These are phyloP conservation scores for Nemoura dubitans DNA, from an alignment of 2,888 invertebrate genomes.

Conservation along the genomic window DNA sequence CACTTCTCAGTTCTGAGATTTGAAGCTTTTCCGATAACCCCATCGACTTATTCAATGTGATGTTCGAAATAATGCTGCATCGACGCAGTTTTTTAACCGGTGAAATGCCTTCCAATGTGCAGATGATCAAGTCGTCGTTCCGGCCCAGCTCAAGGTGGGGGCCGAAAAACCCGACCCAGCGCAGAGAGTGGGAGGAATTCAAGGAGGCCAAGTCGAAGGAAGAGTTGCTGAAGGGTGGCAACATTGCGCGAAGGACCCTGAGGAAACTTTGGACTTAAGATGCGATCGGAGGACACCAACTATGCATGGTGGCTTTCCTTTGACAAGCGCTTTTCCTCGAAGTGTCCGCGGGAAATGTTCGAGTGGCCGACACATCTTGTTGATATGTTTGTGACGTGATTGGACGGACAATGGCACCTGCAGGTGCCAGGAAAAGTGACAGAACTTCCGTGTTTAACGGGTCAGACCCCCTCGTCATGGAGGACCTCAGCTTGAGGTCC, in stretches of 20 bases:
- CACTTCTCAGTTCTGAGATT: no score
- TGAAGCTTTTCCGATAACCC: no score
- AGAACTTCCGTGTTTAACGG: no score
- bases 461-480: no score
- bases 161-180: conserved; percentile 56
- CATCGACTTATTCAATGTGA: no score
- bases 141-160: conserved; percentile 59
- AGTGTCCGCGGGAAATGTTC: background rate
- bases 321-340: background rate
- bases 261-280: background rate
- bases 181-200: conserved; percentile 59
- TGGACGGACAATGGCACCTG: background rate
- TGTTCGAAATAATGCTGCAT: no score
- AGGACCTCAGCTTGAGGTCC: no score
- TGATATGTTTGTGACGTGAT: no score
- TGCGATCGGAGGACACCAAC: background rate
- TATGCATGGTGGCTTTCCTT: background rate
- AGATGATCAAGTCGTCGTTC: conserved; percentile 57
- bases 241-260: background rate
- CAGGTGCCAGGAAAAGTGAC: no score
- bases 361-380: no score
- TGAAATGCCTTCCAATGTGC: conserved; percentile 30
- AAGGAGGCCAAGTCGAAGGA: conserved; percentile 52
- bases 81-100: background rate
- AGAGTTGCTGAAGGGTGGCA: conserved; percentile 45